These are phyloP conservation scores for Micrastur ruficollis DNA, from an alignment of 2,797 vertebrate genomes.

Conservation along the genomic window DNA sequence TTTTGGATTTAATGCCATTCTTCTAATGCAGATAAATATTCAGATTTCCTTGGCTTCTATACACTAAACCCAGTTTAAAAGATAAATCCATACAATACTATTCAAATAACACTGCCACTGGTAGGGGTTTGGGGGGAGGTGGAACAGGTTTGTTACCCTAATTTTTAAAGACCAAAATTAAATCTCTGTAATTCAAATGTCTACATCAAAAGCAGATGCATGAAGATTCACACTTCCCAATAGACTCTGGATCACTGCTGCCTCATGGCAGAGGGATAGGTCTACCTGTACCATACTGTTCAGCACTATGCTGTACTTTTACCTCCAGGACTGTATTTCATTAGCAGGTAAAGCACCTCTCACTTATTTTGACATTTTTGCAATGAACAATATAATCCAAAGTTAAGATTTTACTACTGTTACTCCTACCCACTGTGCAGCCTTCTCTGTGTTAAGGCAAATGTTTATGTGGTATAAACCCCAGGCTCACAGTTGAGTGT, in stretches of 20 bases:
- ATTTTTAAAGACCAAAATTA: neutral
- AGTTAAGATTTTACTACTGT: neutral
- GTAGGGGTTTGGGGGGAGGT: neutral
- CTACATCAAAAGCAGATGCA: neutral
- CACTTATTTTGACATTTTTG: neutral
- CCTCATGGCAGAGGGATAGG: neutral
- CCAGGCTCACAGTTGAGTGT: neutral
- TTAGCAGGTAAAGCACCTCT: neutral
- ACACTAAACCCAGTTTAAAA: neutral
- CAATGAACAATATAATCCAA: neutral
- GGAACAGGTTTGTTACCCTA: neutral
- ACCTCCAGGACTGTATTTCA: neutral
- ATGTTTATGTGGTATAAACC: neutral
- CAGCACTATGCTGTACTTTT: neutral
- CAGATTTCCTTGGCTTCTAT: neutral
- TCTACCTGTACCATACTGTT: neutral
- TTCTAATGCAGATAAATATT: constrained; percentile 25
- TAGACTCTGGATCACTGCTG: neutral
- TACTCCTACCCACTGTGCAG: neutral
- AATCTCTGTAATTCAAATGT: neutral
- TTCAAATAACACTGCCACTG: neutral
- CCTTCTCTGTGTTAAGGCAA: neutral
- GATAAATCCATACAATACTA: neutral
- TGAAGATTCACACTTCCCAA: neutral
- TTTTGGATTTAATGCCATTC: neutral